Base-by-base conservation (phyloP, 2,113 vertebrate genomes). In the Corydoras sp. region DNA sequence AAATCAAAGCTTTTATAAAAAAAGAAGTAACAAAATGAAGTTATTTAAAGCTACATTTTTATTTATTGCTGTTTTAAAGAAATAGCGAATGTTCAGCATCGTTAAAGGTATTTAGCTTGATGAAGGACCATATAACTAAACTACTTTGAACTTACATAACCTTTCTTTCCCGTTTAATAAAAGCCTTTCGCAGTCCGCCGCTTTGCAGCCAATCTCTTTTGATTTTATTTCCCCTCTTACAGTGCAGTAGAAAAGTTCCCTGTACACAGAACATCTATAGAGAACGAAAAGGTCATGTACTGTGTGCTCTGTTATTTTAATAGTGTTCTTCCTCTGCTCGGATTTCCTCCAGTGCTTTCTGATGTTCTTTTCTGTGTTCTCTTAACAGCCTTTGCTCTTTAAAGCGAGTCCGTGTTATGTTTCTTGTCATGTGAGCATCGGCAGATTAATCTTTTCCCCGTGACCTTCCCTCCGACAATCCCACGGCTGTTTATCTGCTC, bases 401-500 rank as follows among this genome's bases (percentile, higher is more conserved):
- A 7, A 18, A 54, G 32, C 10, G 9, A n/a, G 5, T 54, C 49
- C 32, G 62, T 63, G 18, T 56, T 64, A 56, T 74, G 53, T n/a
- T 49, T 48, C 59, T 64, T 49, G 12, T 71, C 55, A 56, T 63
- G 24, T 31, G 9, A 54, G 10, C 59, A 53, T 29, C 12, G 13
- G 6, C 35, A 11, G 0, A 7, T 53, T 35, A 24, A 24, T 24
- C 18, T 24, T 24, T 3, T 7, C 48, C 50, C 53, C 10, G 14
- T 18, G 10, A 67, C 0, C 12, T 24, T 43, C 35, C 35, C 35
- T 60, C 68, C 56, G 32, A 18, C 9, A 55, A 43, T 77, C 35
- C 82, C 72, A 79, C 68, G 82, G 62, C 65, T 69, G 81, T 72
- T 79, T 8, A 70, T 30, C 78, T 68, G 79, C 67, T 81, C 74